Percentiles rank a stretch among this genome's conserved stretches.
phyloP scores from a whole-genome alignment of 2,888 invertebrate genomes.

The Chrysolina oricalcia region DNA sequence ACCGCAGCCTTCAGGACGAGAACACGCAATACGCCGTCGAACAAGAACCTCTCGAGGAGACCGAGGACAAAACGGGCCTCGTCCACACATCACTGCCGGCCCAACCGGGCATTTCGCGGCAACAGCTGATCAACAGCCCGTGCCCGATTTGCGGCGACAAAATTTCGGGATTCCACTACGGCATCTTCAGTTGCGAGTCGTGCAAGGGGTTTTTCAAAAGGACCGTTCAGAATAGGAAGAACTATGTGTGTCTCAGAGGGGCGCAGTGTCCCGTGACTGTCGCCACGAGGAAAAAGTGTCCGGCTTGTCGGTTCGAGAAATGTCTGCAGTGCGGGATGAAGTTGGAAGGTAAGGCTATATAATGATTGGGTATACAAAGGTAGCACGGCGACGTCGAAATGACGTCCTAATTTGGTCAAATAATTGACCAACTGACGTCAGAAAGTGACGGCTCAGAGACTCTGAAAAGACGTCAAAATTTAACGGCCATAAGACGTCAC shows the following conservation, averaged over 20 bases:
- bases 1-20: slow-evolving; percentile 72
- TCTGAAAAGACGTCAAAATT: too few relatives aligned
- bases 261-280: slow-evolving; percentile 94
- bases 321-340: slow-evolving; percentile 98
- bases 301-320: slow-evolving; percentile 96
- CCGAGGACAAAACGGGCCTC: slow-evolving; percentile 73
- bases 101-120: slow-evolving; percentile 87
- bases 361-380: background rate
- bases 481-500: too few relatives aligned
- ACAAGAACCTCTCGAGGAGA: slow-evolving; percentile 69
- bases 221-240: slow-evolving; percentile 98
- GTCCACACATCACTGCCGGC: slow-evolving; percentile 74
- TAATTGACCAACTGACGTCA: too few relatives aligned
- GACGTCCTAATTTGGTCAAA: too few relatives aligned
- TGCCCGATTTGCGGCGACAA: slow-evolving; percentile 97
- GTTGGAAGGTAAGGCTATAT: slow-evolving; percentile 81
- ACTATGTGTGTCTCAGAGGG: slow-evolving; percentile 93
- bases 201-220: slow-evolving; percentile 99
- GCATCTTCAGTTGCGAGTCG: slow-evolving; percentile 97
- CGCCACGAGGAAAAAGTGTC: slow-evolving; percentile 95
- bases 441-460: too few relatives aligned
- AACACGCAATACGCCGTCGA: slow-evolving; percentile 63
- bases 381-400: too few relatives aligned
- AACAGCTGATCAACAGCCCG: slow-evolving; percentile 80
- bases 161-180: slow-evolving; percentile 97